phyloP scores from a whole-genome alignment of 2,888 invertebrate species.

The Dendrolimus pini region DNA sequence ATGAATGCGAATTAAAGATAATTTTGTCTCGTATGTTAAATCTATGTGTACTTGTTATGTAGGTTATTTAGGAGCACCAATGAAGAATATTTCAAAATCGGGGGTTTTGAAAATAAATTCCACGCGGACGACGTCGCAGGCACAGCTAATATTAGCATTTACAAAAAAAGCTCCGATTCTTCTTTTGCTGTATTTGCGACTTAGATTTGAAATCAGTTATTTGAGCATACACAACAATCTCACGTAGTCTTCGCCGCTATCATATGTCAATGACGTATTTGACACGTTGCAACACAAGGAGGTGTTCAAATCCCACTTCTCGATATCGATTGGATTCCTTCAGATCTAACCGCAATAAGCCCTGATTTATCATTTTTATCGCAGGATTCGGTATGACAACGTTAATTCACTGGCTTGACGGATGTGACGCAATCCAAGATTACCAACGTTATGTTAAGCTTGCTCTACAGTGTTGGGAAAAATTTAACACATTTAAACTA shows the following conservation, averaged over 20 bases:
- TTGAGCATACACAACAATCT: background rate
- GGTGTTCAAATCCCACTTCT: slow-evolving; percentile 29
- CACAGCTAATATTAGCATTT: too few relatives aligned
- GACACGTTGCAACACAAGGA: slow-evolving; percentile 19
- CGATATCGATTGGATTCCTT: slow-evolving; percentile 26
- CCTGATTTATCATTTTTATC: slow-evolving; percentile 59
- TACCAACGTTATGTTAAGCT: background rate
- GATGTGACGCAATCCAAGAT: slow-evolving; percentile 29
- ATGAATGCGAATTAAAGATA: too few relatives aligned
- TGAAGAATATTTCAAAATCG: too few relatives aligned
- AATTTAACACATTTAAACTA: too few relatives aligned
- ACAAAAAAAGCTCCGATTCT: too few relatives aligned
- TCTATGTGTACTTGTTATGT: too few relatives aligned
- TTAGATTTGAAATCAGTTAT: too few relatives aligned
- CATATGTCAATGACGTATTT: slow-evolving; percentile 10
- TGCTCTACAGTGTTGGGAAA: background rate
- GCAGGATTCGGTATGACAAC: slow-evolving; percentile 34
- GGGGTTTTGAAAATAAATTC: too few relatives aligned
- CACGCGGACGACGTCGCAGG: too few relatives aligned
- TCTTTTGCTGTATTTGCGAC: too few relatives aligned
- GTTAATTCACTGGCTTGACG: slow-evolving; percentile 25
- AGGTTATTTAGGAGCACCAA: too few relatives aligned
- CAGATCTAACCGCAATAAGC: slow-evolving; percentile 44
- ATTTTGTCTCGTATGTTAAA: too few relatives aligned
- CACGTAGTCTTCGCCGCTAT: background rate